These are phyloP conservation scores for Astyanax mexicanus DNA, from an alignment of 2,797 vertebrate species.

Conservation along the genomic window DNA sequence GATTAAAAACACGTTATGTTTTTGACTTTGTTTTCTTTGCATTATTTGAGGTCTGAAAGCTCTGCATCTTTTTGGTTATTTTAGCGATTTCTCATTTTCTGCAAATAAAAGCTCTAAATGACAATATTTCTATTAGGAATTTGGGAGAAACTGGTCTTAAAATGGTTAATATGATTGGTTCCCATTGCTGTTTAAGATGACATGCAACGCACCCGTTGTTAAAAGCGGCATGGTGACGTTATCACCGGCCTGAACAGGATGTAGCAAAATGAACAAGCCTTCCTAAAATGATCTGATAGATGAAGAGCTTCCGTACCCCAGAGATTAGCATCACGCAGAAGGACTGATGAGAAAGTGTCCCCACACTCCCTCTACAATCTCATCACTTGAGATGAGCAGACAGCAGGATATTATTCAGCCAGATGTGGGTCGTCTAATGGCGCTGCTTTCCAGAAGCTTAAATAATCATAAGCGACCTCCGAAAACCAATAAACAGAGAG, in stretches of 20 bases:
- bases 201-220: background rate
- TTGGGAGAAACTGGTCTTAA: too few relatives aligned
- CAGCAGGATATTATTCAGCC: constrained; percentile 63
- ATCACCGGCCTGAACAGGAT: background rate
- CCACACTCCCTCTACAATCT: constrained; percentile 58
- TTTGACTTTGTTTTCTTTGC: too few relatives aligned
- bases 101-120: too few relatives aligned
- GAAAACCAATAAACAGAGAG: constrained; percentile 50
- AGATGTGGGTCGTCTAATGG: constrained; percentile 65
- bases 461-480: constrained; percentile 49
- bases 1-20: too few relatives aligned
- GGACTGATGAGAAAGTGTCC: constrained; percentile 34
- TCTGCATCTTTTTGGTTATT: too few relatives aligned
- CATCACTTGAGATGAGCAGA: constrained; percentile 71
- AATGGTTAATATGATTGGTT: background rate
- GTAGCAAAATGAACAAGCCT: constrained; percentile 14
- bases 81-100: too few relatives aligned
- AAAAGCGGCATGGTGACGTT: background rate
- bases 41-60: too few relatives aligned
- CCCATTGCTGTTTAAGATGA: background rate
- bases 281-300: background rate
- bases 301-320: constrained; percentile 18
- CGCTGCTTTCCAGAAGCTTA: constrained; percentile 47
- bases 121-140: too few relatives aligned
- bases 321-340: constrained; percentile 35